Conservation (phyloP, 2,888 invertebrate species). For the Melieria picta region DNA sequence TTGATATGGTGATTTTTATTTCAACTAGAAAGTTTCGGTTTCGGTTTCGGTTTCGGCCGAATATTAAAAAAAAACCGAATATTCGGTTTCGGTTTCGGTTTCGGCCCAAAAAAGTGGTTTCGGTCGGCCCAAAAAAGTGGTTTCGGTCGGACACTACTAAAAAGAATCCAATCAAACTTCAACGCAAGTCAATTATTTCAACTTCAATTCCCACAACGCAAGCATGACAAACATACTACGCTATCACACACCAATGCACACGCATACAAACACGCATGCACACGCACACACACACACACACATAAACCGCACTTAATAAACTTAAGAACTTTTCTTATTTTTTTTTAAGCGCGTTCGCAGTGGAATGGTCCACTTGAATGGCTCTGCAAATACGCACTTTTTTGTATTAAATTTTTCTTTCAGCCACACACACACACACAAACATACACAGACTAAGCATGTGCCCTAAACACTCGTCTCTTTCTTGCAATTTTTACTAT, state of each 20-base stretch:
- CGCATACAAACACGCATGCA: background rate
- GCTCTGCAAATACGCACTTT: background rate
- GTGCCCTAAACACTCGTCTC: background rate
- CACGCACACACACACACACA: background rate
- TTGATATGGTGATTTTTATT: too few relatives aligned
- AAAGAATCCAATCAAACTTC: slow-evolving; percentile 23
- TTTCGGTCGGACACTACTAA: too few relatives aligned
- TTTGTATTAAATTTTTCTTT: too few relatives aligned
- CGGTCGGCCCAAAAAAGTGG: too few relatives aligned
- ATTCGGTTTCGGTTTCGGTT: too few relatives aligned
- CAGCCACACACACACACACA: background rate
- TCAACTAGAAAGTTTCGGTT: too few relatives aligned
- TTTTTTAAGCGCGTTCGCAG: background rate
- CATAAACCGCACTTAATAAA: background rate
- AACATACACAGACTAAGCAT: background rate
- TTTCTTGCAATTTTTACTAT: slow-evolving; percentile 16
- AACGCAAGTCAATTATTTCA: slow-evolving; percentile 19
- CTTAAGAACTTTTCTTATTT: background rate
- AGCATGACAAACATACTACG: background rate
- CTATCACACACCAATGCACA: background rate
- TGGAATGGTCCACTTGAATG: background rate
- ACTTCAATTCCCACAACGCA: slow-evolving; percentile 9
- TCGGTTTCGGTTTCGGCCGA: too few relatives aligned
- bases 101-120: too few relatives aligned
- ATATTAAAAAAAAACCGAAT: too few relatives aligned